Conservation (phyloP, 2,888 invertebrate genomes). For the Epirrita christyi region DNA sequence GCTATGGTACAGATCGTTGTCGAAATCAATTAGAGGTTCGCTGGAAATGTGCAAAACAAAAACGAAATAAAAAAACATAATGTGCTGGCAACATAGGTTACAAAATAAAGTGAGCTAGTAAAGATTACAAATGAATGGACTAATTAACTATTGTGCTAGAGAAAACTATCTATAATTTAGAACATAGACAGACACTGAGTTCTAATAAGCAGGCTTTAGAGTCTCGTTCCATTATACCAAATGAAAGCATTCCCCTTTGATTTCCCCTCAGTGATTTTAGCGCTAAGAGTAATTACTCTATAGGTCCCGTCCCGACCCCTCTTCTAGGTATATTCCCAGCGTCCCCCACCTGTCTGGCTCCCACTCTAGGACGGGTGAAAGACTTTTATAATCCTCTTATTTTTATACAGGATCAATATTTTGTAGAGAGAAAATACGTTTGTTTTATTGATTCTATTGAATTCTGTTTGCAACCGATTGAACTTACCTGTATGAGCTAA, state of each 20-base stretch:
- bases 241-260: neutral
- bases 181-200: neutral
- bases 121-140: neutral
- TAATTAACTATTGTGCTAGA: neutral
- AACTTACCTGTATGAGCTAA: no score
- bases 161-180: neutral
- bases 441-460: no score
- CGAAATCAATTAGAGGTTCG: constrained; percentile 78
- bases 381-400: no score
- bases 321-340: no score
- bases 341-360: no score
- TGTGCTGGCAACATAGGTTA: constrained; percentile 3
- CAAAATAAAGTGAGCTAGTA: neutral
- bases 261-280: no score
- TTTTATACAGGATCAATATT: no score
- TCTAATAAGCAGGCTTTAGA: neutral
- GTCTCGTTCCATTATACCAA: neutral
- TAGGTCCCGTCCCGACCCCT: no score
- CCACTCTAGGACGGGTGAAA: no score
- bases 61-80: constrained; percentile 35
- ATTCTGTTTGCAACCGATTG: no score
- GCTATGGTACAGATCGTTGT: constrained; percentile 77
- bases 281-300: no score
- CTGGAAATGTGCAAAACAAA: constrained; percentile 58
- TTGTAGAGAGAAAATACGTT: no score